Evolutionary conservation across 2,113 vertebrate species (phyloP).

Genomic region (Coptodon bakossiorum): DNA sequence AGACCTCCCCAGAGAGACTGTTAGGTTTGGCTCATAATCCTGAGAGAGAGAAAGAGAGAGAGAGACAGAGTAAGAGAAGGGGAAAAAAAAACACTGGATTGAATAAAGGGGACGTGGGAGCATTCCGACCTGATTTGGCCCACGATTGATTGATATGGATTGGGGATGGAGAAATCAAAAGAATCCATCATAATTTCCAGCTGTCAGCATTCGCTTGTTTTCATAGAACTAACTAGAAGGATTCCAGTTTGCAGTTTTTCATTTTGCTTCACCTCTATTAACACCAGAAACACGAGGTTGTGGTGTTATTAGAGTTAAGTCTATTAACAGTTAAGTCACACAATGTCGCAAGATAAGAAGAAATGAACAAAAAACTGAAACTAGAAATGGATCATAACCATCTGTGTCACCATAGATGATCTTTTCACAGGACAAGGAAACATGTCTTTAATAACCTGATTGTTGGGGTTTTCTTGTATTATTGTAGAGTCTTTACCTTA

Average conservation of each 20-base stretch:
- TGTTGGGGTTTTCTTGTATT: background rate
- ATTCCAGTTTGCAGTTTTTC: constrained; percentile 6
- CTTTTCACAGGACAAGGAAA: background rate
- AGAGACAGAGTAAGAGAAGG: background rate
- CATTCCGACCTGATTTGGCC: background rate
- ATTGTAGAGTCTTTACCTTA: background rate
- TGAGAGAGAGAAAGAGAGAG: background rate
- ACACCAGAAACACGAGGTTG: background rate
- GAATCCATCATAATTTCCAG: constrained; percentile 33
- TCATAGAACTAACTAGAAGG: constrained; percentile 15
- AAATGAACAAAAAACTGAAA: background rate
- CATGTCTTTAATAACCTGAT: background rate
- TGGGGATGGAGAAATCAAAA: constrained; percentile 7
- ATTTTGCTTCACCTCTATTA: background rate
- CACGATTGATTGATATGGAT: constrained; percentile 29
- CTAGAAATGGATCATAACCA: background rate
- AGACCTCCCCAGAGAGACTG: constrained; percentile 48
- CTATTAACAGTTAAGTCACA: background rate
- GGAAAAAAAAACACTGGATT: background rate
- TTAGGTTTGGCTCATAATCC: constrained; percentile 40
- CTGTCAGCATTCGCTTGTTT: constrained; percentile 21
- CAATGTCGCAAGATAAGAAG: background rate
- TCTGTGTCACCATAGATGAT: background rate
- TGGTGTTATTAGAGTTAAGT: background rate
- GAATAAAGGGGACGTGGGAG: background rate